These are phyloP conservation scores for Cabera pusaria DNA, from an alignment of 2,888 invertebrate species.

Conservation along the genomic window DNA sequence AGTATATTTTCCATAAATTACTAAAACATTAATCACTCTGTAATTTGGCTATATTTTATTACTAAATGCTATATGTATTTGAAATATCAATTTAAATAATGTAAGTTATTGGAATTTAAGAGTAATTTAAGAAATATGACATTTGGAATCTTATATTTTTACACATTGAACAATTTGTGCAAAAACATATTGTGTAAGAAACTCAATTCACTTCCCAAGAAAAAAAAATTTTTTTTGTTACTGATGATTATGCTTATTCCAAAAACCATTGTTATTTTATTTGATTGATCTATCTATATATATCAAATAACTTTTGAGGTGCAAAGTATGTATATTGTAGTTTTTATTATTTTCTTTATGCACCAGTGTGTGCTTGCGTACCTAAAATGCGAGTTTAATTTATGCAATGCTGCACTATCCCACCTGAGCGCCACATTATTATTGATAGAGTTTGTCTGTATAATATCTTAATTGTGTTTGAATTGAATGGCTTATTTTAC, in stretches of 20 bases:
- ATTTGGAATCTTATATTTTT: slow-evolving; percentile 32
- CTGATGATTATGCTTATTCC: too few relatives aligned
- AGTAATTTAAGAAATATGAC: slow-evolving; percentile 21
- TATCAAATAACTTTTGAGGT: too few relatives aligned
- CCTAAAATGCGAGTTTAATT: slow-evolving; percentile 1
- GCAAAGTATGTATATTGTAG: slow-evolving; percentile 22
- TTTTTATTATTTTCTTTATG: slow-evolving; percentile 20
- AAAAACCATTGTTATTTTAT: too few relatives aligned
- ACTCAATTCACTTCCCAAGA: too few relatives aligned
- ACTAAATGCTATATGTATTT: slow-evolving; percentile 25
- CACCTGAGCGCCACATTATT: too few relatives aligned
- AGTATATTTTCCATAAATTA: slow-evolving; percentile 29
- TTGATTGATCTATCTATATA: too few relatives aligned
- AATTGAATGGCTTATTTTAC: too few relatives aligned
- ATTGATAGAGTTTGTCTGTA: too few relatives aligned
- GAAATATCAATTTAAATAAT: slow-evolving; percentile 17
- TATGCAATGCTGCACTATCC: slow-evolving; percentile 1
- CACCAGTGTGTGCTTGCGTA: slow-evolving; percentile 26
- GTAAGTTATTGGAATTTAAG: slow-evolving; percentile 21
- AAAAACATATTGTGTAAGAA: too few relatives aligned
- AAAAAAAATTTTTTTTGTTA: too few relatives aligned
- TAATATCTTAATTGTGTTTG: too few relatives aligned
- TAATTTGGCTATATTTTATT: slow-evolving; percentile 29
- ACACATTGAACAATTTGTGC: slow-evolving; percentile 12
- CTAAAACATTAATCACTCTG: slow-evolving; percentile 24